Conservation (phyloP, 53 echinoderm and acorn worm genomes). For the Pentamera pediparva region DNA sequence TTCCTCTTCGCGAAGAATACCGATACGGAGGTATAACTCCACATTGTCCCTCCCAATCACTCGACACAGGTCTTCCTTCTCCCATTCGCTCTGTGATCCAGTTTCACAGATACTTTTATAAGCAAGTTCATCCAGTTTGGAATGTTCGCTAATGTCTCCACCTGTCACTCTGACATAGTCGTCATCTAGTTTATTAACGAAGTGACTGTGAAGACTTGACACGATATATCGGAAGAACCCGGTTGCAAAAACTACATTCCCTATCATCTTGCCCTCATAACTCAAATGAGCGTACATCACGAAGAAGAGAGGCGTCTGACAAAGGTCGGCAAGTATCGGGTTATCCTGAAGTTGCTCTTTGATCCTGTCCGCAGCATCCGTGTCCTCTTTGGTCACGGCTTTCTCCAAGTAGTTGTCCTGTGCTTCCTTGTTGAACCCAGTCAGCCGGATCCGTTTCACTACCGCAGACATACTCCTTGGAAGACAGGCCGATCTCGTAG, state of each 20-base stretch:
- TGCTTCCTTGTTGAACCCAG: too few relatives aligned
- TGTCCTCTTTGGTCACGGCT: too few relatives aligned
- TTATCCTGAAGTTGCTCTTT: too few relatives aligned
- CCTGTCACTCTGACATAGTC: too few relatives aligned
- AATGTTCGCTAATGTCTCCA: too few relatives aligned
- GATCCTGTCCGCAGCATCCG: too few relatives aligned
- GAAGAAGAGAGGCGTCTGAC: not conserved
- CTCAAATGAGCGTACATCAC: not conserved
- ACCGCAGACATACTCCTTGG: too few relatives aligned
- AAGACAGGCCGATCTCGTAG: not conserved
- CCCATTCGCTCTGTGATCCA: not conserved
- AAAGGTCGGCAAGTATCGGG: not conserved
- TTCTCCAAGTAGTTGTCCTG: too few relatives aligned
- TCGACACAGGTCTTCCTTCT: not conserved
- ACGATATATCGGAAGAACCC: not conserved
- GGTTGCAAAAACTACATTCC: not conserved
- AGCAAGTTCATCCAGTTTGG: not conserved
- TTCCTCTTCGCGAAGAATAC: not conserved
- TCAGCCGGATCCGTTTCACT: too few relatives aligned
- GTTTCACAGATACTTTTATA: not conserved
- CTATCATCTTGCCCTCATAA: not conserved
- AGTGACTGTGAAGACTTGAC: too few relatives aligned
- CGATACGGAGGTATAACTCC: not conserved
- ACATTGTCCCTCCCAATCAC: not conserved
- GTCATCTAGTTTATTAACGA: too few relatives aligned